Percentiles rank a stretch among this genome's conserved stretches.
phyloP scores from a whole-genome alignment of 2,888 invertebrate genomes.

The Lampropteryx suffumata region DNA sequence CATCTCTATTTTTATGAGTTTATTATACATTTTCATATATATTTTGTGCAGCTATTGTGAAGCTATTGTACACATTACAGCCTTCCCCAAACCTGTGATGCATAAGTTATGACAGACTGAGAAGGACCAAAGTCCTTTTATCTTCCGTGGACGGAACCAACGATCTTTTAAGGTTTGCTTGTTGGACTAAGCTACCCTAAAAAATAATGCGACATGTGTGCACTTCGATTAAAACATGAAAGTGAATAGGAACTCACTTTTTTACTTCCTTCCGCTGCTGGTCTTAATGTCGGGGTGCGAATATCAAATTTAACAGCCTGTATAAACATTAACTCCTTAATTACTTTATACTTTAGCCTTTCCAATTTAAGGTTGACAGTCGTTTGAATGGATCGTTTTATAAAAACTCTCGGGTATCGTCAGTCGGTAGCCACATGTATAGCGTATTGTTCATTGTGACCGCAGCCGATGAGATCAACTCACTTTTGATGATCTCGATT shows the following conservation, averaged over 20 bases:
- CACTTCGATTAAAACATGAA: constrained; percentile 68
- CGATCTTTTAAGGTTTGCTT: neutral
- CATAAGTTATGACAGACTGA: too few relatives aligned
- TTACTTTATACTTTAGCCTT: constrained; percentile 29
- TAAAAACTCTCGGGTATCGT: constrained; percentile 53
- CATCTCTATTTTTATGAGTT: too few relatives aligned
- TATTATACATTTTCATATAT: too few relatives aligned
- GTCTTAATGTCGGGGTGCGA: constrained; percentile 74
- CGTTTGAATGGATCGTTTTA: constrained; percentile 15
- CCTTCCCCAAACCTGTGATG: too few relatives aligned
- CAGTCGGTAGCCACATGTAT: constrained; percentile 80
- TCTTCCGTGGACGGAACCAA: neutral
- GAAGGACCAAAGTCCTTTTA: too few relatives aligned
- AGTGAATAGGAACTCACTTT: constrained; percentile 74
- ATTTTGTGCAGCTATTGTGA: too few relatives aligned
- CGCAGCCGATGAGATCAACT: constrained; percentile 58
- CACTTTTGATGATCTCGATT: constrained; percentile 65
- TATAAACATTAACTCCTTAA: constrained; percentile 26
- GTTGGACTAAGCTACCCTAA: constrained; percentile 3
- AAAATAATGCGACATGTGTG: constrained; percentile 64
- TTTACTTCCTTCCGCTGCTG: constrained; percentile 81
- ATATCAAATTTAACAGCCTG: constrained; percentile 73
- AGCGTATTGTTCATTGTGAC: constrained; percentile 71
- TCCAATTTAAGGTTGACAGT: constrained; percentile 39
- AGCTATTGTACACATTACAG: too few relatives aligned